Conservation (phyloP, 1,140 invertebrate species). For the Elymnias hypermnestra region DNA sequence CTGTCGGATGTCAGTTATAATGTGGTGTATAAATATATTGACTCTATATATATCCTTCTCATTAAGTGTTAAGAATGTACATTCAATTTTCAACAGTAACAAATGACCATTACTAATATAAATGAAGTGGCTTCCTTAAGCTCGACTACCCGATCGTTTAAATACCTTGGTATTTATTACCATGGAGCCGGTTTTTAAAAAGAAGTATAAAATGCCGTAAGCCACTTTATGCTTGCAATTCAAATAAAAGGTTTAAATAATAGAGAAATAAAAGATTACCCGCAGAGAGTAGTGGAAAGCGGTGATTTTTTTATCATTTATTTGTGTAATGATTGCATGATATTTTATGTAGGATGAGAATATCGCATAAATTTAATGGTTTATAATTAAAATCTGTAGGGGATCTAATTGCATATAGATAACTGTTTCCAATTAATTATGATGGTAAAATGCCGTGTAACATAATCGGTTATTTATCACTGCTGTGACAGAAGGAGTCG, state of each 20-base stretch:
- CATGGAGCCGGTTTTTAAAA: slow-evolving; percentile 50
- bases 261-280: slow-evolving; percentile 48
- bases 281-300: slow-evolving; percentile 34
- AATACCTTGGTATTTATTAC: slow-evolving; percentile 51
- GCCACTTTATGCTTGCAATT: slow-evolving; percentile 43
- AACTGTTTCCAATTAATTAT: slow-evolving; percentile 68
- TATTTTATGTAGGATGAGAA: slow-evolving; percentile 32
- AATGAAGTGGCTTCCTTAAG: slow-evolving; percentile 45
- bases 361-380: slow-evolving; percentile 33
- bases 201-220: slow-evolving; percentile 55
- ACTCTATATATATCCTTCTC: slow-evolving; percentile 34
- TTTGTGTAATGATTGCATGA: slow-evolving; percentile 35
- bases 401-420: slow-evolving; percentile 45
- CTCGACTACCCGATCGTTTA: slow-evolving; percentile 43
- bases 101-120: slow-evolving; percentile 52
- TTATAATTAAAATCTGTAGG: slow-evolving; percentile 41
- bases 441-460: slow-evolving; percentile 68
- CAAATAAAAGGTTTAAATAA: slow-evolving; percentile 55
- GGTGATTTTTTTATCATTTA: slow-evolving; percentile 41
- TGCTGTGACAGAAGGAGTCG: slow-evolving; percentile 61
- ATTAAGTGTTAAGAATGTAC: slow-evolving; percentile 45
- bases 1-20: no score
- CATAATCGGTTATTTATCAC: slow-evolving; percentile 74
- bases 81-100: slow-evolving; percentile 44
- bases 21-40: slow-evolving; percentile 17